Base-by-base conservation (phyloP, 2,113 vertebrate species). In the Gallinago undulata region DNA sequence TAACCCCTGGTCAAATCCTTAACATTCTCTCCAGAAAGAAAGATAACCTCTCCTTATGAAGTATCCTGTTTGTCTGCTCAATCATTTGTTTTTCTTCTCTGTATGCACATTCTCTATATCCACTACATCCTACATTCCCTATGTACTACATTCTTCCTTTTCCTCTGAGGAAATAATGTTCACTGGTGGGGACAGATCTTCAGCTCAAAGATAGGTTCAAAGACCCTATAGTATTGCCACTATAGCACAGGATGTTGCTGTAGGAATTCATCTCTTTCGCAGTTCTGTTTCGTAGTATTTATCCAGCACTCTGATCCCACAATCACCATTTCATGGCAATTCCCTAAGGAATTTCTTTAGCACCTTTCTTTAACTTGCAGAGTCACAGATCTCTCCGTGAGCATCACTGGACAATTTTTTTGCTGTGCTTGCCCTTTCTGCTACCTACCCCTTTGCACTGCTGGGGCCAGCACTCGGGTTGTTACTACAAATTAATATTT, bases 401-500 rank as follows among this genome's bases (percentile, higher is more conserved):
- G 6, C 43, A 43, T 87, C 66, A 79, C n/a, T 70, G 63, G 91
- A 72, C 68, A 87, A 30, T 75, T 74, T 93, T 93, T 93, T 92
- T 94, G 62, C 50, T 90, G 62, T 76, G 45, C 31, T 89, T 94
- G 84, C 81, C 74, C 77, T 91, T 86, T 94, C 74, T 91, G 70
- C 66, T 93, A 80, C 41, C 77, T 91, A 91, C 81, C 47, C 66
- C 57, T 94, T 93, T 78, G 66, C 69, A 66, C 62, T 83, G n/a
- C 53, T 60, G 27, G 66, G 94, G 80, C 89, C 86, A 93, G 50
- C 62, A 59, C 59, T 89, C 66, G 69, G 33, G 80, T 87, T 96
- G 94, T 92, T 89, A 39, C 45, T 96, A 95, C 92, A 95, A 96
- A 96, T 96, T 96, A 90, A n/a, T 80, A 13, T 53, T 87, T 91